phyloP scores from a whole-genome alignment of 2,113 vertebrate species.

The Cyphotilapia sp. region DNA sequence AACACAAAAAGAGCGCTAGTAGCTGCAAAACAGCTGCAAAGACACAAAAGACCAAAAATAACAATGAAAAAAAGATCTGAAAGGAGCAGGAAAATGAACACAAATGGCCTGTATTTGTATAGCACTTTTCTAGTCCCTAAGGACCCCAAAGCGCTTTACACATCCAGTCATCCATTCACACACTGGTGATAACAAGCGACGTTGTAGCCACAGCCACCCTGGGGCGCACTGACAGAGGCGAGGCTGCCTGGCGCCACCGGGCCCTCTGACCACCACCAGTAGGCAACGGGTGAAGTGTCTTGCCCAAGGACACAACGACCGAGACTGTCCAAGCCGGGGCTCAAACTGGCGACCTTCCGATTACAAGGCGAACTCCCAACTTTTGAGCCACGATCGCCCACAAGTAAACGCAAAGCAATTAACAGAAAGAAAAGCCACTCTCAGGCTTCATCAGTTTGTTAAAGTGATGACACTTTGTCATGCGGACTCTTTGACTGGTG shows the following conservation, averaged over 20 bases:
- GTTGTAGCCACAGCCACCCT: too few relatives aligned
- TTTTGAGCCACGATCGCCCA: not conserved
- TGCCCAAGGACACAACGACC: rapidly evolving
- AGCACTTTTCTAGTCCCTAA: not conserved
- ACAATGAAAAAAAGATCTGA: not conserved
- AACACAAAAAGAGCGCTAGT: not conserved
- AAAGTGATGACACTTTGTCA: not conserved
- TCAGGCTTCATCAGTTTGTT: not conserved
- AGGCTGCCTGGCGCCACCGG: rapidly evolving
- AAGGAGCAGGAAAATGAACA: not conserved
- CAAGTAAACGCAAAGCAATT: not conserved
- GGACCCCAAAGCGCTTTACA: rapidly evolving
- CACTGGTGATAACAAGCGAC: too few relatives aligned
- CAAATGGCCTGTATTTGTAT: not conserved
- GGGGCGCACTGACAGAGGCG: too few relatives aligned
- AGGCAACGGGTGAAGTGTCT: not conserved
- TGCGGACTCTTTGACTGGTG: not conserved
- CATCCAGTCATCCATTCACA: rapidly evolving
- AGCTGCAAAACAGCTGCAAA: not conserved
- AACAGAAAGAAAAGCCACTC: not conserved
- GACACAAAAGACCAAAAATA: not conserved
- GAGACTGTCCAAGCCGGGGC: rapidly evolving
- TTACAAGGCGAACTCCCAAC: not conserved
- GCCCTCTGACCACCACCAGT: not conserved
- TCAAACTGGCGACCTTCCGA: too few relatives aligned